A percentile compares a stretch with the other conserved stretches of the same genome.
Conservation (phyloP, 2,113 vertebrate species). For the Gobio gobio region DNA sequence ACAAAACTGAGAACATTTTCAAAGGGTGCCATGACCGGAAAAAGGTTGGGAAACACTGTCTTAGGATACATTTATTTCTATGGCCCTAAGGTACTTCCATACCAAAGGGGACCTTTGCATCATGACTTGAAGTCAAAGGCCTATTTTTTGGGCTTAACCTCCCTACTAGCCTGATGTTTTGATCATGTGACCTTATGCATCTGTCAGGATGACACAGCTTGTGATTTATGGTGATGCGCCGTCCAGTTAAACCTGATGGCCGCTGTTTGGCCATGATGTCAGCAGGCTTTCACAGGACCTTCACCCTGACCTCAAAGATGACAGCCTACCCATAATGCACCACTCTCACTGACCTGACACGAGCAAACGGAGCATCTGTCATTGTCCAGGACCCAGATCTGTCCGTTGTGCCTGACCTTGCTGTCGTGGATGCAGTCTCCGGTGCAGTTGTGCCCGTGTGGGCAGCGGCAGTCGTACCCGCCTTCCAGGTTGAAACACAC, state of each 20-base stretch:
- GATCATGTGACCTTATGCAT: neutral
- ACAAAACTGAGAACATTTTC: too few relatives aligned
- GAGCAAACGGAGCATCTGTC: slow-evolving; percentile 89
- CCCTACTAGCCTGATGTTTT: neutral
- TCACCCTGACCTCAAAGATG: too few relatives aligned
- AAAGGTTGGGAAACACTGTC: too few relatives aligned
- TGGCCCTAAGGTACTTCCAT: too few relatives aligned
- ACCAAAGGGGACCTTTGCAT: too few relatives aligned
- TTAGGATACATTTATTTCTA: too few relatives aligned
- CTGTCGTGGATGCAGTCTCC: slow-evolving; percentile 84
- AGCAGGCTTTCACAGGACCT: too few relatives aligned
- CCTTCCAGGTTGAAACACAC: slow-evolving; percentile 88
- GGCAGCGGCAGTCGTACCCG: slow-evolving; percentile 86
- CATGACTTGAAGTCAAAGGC: too few relatives aligned
- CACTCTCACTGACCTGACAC: slow-evolving; percentile 79
- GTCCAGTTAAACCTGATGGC: neutral
- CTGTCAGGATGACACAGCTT: neutral
- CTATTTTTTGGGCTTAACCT: too few relatives aligned
- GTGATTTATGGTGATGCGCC: neutral
- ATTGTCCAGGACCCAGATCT: slow-evolving; percentile 88
- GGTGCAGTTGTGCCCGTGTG: slow-evolving; percentile 86
- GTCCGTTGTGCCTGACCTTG: slow-evolving; percentile 84
- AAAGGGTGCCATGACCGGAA: too few relatives aligned
- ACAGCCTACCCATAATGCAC: neutral
- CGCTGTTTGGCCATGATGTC: too few relatives aligned